Evolutionary conservation across 2,888 invertebrate species (phyloP), one percentile per base, ranked within the genome.

Genomic region (Hirtodrosophila alboralis): DNA sequence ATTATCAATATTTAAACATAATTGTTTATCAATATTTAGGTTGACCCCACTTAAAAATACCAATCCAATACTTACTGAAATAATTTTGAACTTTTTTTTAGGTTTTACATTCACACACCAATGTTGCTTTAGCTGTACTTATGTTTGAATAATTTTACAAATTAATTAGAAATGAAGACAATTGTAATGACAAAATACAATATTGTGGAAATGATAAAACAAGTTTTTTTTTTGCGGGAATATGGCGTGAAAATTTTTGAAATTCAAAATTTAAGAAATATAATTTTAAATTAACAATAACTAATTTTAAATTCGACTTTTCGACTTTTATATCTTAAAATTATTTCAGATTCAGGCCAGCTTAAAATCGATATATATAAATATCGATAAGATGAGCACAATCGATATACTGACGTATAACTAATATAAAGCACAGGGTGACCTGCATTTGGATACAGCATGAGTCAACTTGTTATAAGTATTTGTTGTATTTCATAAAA

Each of bases 1-100:
- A 71, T 53, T 61, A 61, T 64, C 54, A 65, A 83, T 68, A 79
- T 49, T 81, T 27, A 41, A 58, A 65, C 75, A 67, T 65, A 59
- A 58, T 85, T 78, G 83, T 85, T 83, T 75, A 79, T 75, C 65
- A 84, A 75, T 79, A 13, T 52, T 71, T 79, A 65, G 59, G 51
- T 70, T 67, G 40, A 73, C 47, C 40, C 8, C 30, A 26, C 33
- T 14, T 13, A 14, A 5, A 45, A 43, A 31, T 16, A 33, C 33
- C 38, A 56, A 26, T 41, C 18, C 30, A 38, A 13, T 30, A 16
- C 21, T 41, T 21, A 48, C 36, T 31, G 10, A 16, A 28, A 26
- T 14, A 23, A 28, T 53, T n/a, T 57, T 40, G 2, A 16, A 31
- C 27, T 33, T 16, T 13, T 53, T 26, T n/a, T n/a, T n/a, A n/a